phyloP scores from a whole-genome alignment of 30 jellyfish, hydroid and myxozoan species.

The Nemopilema nomurai region DNA sequence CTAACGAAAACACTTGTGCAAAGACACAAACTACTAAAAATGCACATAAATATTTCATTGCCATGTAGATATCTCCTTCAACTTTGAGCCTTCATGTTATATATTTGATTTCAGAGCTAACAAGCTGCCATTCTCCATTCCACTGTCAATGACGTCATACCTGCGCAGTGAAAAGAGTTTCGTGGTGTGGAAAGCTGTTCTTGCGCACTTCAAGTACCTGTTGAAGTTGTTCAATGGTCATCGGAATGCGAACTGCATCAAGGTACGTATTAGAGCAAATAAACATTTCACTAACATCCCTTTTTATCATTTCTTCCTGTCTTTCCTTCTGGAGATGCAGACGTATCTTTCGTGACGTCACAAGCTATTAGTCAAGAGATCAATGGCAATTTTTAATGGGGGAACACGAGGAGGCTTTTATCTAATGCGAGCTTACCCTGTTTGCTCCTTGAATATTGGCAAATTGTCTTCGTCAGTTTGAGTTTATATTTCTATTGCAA shows the following conservation, averaged over 20 bases:
- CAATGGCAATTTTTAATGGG: neutral
- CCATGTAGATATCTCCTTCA: neutral
- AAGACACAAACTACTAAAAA: too few relatives aligned
- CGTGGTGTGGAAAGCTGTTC: slow-evolving; percentile 23
- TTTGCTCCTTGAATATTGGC: neutral
- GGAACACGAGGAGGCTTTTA: neutral
- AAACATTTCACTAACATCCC: neutral
- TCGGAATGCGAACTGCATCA: neutral
- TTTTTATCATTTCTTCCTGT: neutral
- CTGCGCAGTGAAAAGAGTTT: slow-evolving; percentile 19
- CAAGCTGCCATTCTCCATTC: neutral
- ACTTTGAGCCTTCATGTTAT: neutral
- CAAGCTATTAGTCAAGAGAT: neutral
- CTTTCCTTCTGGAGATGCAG: neutral
- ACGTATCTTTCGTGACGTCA: too few relatives aligned
- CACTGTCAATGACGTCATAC: slow-evolving; percentile 6
- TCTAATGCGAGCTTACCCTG: neutral
- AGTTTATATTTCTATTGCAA: neutral
- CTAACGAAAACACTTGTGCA: too few relatives aligned
- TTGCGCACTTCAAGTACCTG: slow-evolving; percentile 2
- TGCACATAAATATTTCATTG: neutral
- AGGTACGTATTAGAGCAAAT: slow-evolving; percentile 1
- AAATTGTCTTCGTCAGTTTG: neutral
- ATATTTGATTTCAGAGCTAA: slow-evolving; percentile 1
- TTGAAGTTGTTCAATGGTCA: slow-evolving; percentile 2